Conservation (phyloP, 2,797 vertebrate genomes). For the Tinamus major region DNA sequence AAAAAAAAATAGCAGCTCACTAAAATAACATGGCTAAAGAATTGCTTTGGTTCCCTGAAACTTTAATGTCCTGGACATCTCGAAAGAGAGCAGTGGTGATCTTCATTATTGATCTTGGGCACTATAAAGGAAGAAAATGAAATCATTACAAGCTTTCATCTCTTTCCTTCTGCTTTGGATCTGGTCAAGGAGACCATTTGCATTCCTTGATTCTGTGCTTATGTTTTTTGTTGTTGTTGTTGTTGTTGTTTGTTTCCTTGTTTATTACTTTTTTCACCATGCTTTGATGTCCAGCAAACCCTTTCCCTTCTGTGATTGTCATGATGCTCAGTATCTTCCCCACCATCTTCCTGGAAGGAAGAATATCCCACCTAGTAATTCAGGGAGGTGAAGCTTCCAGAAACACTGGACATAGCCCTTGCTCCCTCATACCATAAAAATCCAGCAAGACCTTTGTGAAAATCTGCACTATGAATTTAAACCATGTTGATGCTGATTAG, state of each 20-base stretch:
- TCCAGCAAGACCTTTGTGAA: neutral
- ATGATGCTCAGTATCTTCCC: neutral
- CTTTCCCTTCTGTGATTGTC: neutral
- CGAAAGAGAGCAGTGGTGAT: neutral
- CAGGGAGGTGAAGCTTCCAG: neutral
- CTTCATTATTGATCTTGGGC: neutral
- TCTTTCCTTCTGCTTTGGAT: neutral
- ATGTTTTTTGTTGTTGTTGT: neutral
- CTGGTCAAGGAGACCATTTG: neutral
- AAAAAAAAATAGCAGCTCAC: neutral
- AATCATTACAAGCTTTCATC: neutral
- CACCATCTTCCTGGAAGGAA: neutral
- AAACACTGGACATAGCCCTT: neutral
- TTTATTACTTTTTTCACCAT: rapidly evolving
- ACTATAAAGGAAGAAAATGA: neutral
- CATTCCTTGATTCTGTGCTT: neutral
- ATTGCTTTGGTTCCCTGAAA: neutral
- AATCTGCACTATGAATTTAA: neutral
- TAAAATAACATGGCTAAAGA: neutral
- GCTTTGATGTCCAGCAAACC: neutral
- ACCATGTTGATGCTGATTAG: neutral
- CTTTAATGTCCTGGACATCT: neutral
- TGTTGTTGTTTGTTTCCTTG: neutral
- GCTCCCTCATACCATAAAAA: neutral
- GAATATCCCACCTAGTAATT: neutral